phyloP scores from a whole-genome alignment of 2,797 vertebrate species.

The Rhynchonycteris naso region DNA sequence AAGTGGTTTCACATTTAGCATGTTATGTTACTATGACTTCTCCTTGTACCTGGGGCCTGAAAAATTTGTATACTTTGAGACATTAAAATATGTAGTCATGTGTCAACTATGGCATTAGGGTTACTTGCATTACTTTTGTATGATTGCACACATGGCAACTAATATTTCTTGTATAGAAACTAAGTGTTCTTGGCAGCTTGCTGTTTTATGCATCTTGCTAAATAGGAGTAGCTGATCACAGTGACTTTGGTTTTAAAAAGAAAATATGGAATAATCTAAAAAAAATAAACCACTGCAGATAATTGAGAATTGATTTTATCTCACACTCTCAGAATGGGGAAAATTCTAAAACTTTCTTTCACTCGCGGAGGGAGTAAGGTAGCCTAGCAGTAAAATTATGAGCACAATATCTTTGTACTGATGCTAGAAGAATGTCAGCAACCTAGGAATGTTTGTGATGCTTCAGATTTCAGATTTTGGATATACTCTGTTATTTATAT shows the following conservation, averaged over 20 bases:
- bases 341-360: constrained; percentile 40
- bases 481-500: constrained; percentile 66
- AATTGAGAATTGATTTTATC: constrained; percentile 69
- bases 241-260: constrained; percentile 57
- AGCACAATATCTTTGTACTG: not conserved
- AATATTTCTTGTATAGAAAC: not conserved
- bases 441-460: constrained; percentile 67
- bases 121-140: constrained; percentile 30
- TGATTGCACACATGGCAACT: not conserved
- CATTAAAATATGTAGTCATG: not conserved
- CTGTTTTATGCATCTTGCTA: not conserved
- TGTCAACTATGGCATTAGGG: not conserved
- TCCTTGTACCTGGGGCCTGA: not conserved
- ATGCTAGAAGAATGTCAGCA: not conserved
- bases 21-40: not conserved
- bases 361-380: not conserved
- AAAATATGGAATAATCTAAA: constrained; percentile 47
- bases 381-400: constrained; percentile 15
- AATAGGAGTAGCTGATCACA: not conserved
- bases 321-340: constrained; percentile 27
- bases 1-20: not conserved
- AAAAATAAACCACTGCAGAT: constrained; percentile 54
- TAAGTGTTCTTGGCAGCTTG: not conserved
- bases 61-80: constrained; percentile 29
- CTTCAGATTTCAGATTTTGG: constrained; percentile 67